A percentile compares a stretch with the other conserved stretches of the same genome.
Conservation (phyloP, 1,140 invertebrate species). For the Papilio glaucus region DNA sequence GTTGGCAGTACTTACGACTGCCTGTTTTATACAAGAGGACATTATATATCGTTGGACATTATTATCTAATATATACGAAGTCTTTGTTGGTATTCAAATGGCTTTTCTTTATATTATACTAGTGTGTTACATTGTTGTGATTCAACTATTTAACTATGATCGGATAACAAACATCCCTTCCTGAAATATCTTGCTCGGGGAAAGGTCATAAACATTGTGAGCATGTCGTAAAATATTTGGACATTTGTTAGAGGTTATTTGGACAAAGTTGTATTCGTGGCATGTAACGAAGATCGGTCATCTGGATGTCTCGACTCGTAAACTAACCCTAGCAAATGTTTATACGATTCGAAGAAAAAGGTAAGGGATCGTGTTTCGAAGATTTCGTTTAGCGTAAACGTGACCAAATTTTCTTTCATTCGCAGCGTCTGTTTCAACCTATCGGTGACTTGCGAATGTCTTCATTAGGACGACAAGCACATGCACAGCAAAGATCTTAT, state of each 20-base stretch:
- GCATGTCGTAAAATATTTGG: conserved; percentile 23
- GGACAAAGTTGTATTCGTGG: conserved; percentile 7
- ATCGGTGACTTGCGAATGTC: conserved; percentile 8
- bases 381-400: neutral
- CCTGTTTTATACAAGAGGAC: too few species aligned
- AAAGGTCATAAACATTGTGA: conserved; percentile 11
- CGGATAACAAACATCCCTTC: conserved; percentile 8
- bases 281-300: neutral
- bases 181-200: neutral
- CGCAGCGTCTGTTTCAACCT: neutral
- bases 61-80: too few species aligned
- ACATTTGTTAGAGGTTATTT: conserved; percentile 17
- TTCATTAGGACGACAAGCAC: neutral
- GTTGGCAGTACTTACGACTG: too few species aligned
- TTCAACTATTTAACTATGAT: neutral
- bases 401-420: neutral
- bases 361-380: conserved; percentile 16
- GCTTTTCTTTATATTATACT: neutral
- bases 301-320: conserved; percentile 10
- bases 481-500: neutral
- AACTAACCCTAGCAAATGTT: conserved; percentile 24
- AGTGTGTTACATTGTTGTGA: neutral
- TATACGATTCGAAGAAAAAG: conserved; percentile 16
- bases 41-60: too few species aligned
- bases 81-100: neutral